A percentile compares a stretch with the other conserved stretches of the same genome.
Conservation (phyloP, 2,797 vertebrate species). For the Semotilus atromaculatus region DNA sequence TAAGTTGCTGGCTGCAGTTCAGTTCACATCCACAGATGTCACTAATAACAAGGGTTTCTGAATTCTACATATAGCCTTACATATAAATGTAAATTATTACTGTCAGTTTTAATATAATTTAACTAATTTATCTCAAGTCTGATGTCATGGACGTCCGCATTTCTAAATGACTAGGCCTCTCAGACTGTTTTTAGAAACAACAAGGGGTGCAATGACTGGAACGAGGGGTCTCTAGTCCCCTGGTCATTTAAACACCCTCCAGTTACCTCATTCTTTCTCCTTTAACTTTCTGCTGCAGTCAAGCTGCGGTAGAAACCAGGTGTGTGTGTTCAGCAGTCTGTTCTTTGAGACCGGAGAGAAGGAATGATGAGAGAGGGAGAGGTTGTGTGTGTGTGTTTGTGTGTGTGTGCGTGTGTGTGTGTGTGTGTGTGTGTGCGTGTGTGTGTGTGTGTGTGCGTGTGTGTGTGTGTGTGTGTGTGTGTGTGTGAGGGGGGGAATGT, state of each 20-base stretch:
- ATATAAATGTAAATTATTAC: not conserved
- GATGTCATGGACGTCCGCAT: not conserved
- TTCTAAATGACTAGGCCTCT: not conserved
- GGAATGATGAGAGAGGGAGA: conserved; percentile 5
- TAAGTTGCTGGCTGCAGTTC: not conserved
- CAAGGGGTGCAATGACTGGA: not conserved
- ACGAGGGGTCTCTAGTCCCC: not conserved
- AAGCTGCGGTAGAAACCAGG: conserved; percentile 62
- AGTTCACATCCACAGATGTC: not conserved
- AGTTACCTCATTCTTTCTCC: conserved; percentile 52
- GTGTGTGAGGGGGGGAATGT: not conserved
- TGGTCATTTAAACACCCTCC: not conserved
- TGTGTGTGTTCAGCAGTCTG: conserved; percentile 32
- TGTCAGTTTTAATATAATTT: not conserved
- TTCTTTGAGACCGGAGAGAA: not conserved
- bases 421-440: not conserved
- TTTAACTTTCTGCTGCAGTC: conserved; percentile 69
- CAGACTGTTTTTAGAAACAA: conserved; percentile 31
- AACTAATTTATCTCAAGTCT: not conserved
- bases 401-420: too few species aligned
- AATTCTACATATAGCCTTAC: not conserved
- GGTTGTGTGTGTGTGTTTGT: not conserved
- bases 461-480: not conserved
- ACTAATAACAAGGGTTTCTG: not conserved
- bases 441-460: not conserved